Percentiles rank a stretch among this genome's conserved stretches.
These are phyloP conservation scores for Rhorus exstirpatorius DNA, from an alignment of 2,888 invertebrate species.

Conservation along the genomic window DNA sequence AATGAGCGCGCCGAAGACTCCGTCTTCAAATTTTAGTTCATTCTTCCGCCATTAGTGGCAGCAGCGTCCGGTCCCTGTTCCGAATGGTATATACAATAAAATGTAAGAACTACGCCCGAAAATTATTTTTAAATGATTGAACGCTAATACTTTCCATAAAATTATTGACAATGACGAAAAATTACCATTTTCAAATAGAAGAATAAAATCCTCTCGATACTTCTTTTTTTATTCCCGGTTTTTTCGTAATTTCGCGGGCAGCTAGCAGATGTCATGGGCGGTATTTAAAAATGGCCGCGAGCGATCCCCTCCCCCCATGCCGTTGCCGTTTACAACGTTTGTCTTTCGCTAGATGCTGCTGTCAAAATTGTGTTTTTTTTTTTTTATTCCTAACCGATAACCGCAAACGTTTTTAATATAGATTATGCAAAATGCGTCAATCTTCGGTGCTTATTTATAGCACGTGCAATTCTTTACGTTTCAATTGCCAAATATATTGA, in stretches of 20 bases:
- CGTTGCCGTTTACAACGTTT: conserved; percentile 31
- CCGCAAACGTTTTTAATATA: conserved; percentile 59
- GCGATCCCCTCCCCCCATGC: not conserved
- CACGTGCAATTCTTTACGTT: conserved; percentile 67
- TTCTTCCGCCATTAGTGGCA: too few relatives aligned
- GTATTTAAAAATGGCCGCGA: conserved; percentile 79
- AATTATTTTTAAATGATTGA: too few relatives aligned
- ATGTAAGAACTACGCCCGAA: too few relatives aligned
- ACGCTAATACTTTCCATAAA: too few relatives aligned
- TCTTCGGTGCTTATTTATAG: conserved; percentile 79
- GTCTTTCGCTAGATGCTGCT: conserved; percentile 22
- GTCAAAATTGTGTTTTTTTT: conserved; percentile 51
- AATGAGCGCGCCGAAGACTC: too few relatives aligned
- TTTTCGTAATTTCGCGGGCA: conserved; percentile 40
- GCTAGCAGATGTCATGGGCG: conserved; percentile 54
- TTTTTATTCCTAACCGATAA: conserved; percentile 56
- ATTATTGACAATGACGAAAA: too few relatives aligned
- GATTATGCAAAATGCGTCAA: conserved; percentile 76
- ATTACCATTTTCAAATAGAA: not conserved
- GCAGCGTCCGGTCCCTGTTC: too few relatives aligned
- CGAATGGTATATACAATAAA: too few relatives aligned
- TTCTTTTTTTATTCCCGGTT: not conserved
- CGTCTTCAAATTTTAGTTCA: too few relatives aligned
- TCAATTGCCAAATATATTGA: conserved; percentile 79
- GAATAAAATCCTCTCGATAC: not conserved